These are phyloP conservation scores for Agrenia bidenticulata DNA, from an alignment of 2,888 invertebrate species.

Conservation along the genomic window DNA sequence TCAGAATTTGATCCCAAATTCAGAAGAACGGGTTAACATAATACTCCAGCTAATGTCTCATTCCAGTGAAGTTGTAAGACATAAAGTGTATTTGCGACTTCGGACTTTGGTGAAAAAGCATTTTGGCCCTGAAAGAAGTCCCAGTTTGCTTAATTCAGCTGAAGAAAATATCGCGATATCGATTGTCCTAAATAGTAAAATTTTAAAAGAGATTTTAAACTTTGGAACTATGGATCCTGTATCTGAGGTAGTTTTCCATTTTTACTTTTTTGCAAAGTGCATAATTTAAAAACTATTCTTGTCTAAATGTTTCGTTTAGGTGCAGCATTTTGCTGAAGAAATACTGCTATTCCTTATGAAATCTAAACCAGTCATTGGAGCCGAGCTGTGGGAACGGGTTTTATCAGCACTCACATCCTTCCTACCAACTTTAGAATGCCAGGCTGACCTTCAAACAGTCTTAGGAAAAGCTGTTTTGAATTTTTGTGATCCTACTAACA, in stretches of 20 bases:
- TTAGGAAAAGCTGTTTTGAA: conserved; percentile 20
- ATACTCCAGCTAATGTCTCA: conserved; percentile 16
- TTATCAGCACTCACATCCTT: conserved; percentile 1
- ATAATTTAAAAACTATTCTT: background rate
- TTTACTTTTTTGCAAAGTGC: no score
- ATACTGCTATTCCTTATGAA: conserved; percentile 15
- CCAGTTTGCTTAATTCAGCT: background rate
- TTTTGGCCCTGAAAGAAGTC: conserved; percentile 11
- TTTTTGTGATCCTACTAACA: conserved; percentile 9
- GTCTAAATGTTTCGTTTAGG: conserved; percentile 8
- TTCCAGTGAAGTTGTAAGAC: conserved; percentile 4
- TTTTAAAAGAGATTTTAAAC: conserved; percentile 14
- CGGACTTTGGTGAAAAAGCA: conserved; percentile 3
- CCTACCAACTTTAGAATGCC: conserved; percentile 9
- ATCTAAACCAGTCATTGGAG: conserved; percentile 11
- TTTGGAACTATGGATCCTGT: conserved; percentile 7
- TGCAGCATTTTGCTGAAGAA: conserved; percentile 22
- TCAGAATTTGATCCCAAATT: conserved; percentile 8
- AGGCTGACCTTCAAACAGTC: conserved; percentile 18
- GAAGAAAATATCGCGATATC: conserved; percentile 11
- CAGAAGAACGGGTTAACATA: conserved; percentile 8
- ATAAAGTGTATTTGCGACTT: background rate
- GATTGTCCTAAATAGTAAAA: conserved; percentile 8
- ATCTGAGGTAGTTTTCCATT: background rate
- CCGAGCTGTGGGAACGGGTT: conserved; percentile 15